Evolutionary conservation across 2,113 vertebrate species (phyloP).

Genomic region (Cygnus atratus): DNA sequence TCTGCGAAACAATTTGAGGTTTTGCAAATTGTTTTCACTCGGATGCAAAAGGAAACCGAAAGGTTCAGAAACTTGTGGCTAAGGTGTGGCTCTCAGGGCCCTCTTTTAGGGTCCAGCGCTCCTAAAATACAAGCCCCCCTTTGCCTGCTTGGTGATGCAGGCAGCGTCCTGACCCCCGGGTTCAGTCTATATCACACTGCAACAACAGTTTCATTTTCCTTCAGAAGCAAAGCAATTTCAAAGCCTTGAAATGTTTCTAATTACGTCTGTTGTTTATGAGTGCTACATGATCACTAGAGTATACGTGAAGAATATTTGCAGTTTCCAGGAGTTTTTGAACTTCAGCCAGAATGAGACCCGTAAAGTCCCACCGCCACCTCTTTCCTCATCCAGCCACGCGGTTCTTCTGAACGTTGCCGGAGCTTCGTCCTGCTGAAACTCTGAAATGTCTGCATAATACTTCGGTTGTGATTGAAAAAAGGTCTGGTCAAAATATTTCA

Average conservation of each 20-base stretch:
- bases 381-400: background rate
- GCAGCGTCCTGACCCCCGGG: background rate
- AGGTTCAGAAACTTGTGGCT: background rate
- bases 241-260: conserved; percentile 45
- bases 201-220: conserved; percentile 42
- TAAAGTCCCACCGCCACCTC: background rate
- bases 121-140: no score
- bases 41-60: background rate
- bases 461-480: background rate
- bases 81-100: no score
- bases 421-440: background rate
- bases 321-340: conserved; percentile 41
- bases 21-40: background rate
- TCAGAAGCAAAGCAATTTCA: conserved; percentile 45
- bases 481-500: conserved; percentile 16
- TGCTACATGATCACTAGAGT: conserved; percentile 17
- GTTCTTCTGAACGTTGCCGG: background rate
- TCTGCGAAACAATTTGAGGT: background rate
- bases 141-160: background rate
- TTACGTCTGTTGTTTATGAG: conserved; percentile 48
- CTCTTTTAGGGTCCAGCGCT: background rate
- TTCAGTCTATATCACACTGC: conserved; percentile 1
- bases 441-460: background rate
- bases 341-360: background rate
- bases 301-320: background rate